Evolutionary conservation across 2,888 invertebrate species (phyloP), one percentile per base, ranked within the genome.

Genomic region (Sminthurides aquaticus): DNA sequence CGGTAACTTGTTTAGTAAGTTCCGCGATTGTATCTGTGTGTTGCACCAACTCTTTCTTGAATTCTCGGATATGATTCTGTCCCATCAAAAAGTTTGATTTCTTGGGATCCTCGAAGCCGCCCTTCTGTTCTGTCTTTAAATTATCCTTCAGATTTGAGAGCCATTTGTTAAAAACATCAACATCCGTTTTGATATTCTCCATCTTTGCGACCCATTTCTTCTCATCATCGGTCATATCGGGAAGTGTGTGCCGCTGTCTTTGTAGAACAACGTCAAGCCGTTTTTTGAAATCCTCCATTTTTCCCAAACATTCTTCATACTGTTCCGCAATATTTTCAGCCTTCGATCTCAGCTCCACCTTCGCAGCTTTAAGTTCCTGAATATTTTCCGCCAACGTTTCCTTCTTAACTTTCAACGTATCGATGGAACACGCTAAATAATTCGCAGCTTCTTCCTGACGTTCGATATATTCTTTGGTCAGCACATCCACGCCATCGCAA

Each of bases 211-310:
- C 49, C 71, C 69, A 69, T 43, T 64, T 60, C 56, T 69, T 68
- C 60, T 71, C 71, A 49, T 71, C 65, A 49, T 69, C 69, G 11
- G 71, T 71, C 1, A 68, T 57, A 11, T 68, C 67, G 3, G 71
- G 71, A 18, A 67, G 65, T 1, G 66, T 57, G 27, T 67, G 68
- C 34, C 70, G 69, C 49, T 69, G 69, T 26, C 66, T 62, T 57
- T 64, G 60, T 8, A 71, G 54, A 26, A 67, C 61, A 1, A 43
- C 60, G 48, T 71, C 69, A 62, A 71, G 57, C 29, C 69, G 57
- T 59, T 67, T 68, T n/a, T 63, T 62, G 49, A 66, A 65, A 5
- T 61, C 29, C 61, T 71, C 69, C 58, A 68, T 69, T 55, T 65
- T 27, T 18, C 65, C 65, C 15, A 62, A 54, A 18, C 68, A 57